These are phyloP conservation scores for Drosophila recens DNA, from an alignment of 2,888 invertebrate species.

Conservation along the genomic window DNA sequence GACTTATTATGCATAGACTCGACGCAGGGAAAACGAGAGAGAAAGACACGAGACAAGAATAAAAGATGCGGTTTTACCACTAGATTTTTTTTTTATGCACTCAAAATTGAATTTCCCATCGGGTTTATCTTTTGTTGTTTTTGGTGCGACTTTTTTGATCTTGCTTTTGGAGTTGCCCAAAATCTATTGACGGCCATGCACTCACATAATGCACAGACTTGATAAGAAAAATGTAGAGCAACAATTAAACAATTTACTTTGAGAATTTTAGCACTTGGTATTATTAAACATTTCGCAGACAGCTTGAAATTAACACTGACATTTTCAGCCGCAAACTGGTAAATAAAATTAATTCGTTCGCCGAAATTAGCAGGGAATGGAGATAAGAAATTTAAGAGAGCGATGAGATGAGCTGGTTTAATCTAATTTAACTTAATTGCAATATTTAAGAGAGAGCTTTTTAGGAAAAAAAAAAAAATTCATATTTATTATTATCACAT, in stretches of 20 bases:
- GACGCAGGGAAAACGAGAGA: constrained; percentile 10
- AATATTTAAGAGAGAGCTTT: too few species aligned
- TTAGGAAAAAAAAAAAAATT: too few species aligned
- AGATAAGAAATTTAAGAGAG: background rate
- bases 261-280: background rate
- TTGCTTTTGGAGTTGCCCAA: background rate
- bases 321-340: background rate
- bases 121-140: too few species aligned
- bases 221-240: too few species aligned
- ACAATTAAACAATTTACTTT: background rate
- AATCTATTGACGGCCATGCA: background rate
- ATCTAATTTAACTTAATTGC: too few species aligned
- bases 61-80: background rate
- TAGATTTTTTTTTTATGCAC: background rate
- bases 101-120: too few species aligned
- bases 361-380: background rate
- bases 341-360: background rate
- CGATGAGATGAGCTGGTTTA: too few species aligned
- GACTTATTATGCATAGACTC: constrained; percentile 19
- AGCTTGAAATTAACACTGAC: background rate
- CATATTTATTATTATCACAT: too few species aligned
- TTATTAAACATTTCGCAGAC: background rate
- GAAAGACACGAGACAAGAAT: background rate
- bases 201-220: too few species aligned
- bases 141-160: too few species aligned